A percentile compares a stretch with the other conserved stretches of the same genome.
These are phyloP conservation scores for Pemphredon lugubris DNA, from an alignment of 2,888 invertebrate species.

Conservation along the genomic window DNA sequence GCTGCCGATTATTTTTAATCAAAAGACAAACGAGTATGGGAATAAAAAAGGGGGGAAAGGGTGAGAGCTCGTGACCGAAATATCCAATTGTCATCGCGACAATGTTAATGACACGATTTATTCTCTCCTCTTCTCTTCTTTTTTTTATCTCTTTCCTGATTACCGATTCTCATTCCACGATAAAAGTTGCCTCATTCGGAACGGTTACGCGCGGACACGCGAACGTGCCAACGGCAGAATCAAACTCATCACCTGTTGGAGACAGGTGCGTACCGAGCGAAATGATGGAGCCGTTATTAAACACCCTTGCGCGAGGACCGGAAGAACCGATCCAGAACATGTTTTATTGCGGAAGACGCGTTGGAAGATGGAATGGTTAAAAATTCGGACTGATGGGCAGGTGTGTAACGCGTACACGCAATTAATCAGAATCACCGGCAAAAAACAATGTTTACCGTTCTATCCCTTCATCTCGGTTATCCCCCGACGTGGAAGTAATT, in stretches of 20 bases:
- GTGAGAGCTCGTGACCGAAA: too few relatives aligned
- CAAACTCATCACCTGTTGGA: slow-evolving; percentile 73
- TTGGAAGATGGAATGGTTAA: slow-evolving; percentile 3
- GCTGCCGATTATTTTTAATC: too few relatives aligned
- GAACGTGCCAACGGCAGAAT: slow-evolving; percentile 58
- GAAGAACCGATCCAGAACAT: slow-evolving; percentile 46
- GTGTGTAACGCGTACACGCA: not conserved
- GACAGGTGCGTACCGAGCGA: slow-evolving; percentile 70
- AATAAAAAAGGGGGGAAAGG: too few relatives aligned
- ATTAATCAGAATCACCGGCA: slow-evolving; percentile 2
- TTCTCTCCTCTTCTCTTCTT: too few relatives aligned
- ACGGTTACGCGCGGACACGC: slow-evolving; percentile 44
- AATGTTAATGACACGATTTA: too few relatives aligned
- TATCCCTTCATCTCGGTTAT: slow-evolving; percentile 5
- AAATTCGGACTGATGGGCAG: slow-evolving; percentile 37
- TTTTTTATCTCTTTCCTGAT: too few relatives aligned
- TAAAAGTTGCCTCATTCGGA: slow-evolving; percentile 9
- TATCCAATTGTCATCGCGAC: too few relatives aligned
- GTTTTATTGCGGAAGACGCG: slow-evolving; percentile 15
- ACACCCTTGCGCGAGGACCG: slow-evolving; percentile 40
- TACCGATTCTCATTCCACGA: slow-evolving; percentile 23
- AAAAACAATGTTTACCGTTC: not conserved
- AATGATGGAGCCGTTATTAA: slow-evolving; percentile 46
- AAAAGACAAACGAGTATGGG: too few relatives aligned
- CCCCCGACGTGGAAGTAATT: not conserved